phyloP scores from a whole-genome alignment of 2,797 vertebrate species.

The Sebastes itinus region DNA sequence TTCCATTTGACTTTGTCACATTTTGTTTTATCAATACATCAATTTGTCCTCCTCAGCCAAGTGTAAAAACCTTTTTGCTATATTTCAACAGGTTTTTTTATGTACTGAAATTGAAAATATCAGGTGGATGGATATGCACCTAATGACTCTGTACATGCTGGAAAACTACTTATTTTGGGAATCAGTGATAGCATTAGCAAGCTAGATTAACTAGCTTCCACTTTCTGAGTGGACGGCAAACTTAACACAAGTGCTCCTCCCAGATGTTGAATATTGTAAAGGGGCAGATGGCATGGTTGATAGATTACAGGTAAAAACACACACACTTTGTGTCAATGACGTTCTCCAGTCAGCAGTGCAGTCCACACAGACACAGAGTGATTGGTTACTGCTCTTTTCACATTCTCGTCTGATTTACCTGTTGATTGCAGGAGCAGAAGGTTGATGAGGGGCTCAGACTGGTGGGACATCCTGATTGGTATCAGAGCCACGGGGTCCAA shows the following conservation, averaged over 20 bases:
- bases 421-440: conserved; percentile 56
- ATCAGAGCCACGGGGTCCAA: conserved; percentile 11
- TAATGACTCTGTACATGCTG: not conserved
- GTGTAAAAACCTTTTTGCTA: not conserved
- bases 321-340: not conserved
- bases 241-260: not conserved
- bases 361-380: not conserved
- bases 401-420: not conserved
- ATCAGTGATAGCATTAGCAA: not conserved
- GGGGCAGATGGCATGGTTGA: not conserved
- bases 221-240: not conserved
- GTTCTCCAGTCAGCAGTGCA: not conserved
- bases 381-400: conserved; percentile 11
- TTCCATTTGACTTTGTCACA: too few relatives aligned
- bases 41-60: not conserved
- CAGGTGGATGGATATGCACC: not conserved
- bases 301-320: not conserved
- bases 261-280: not conserved
- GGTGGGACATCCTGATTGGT: conserved; percentile 50
- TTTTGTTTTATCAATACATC: not conserved
- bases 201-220: not conserved
- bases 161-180: not conserved
- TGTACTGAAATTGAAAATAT: not conserved
- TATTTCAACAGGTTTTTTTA: not conserved
- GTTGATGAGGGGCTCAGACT: conserved; percentile 32